Conservation (phyloP, 2,113 vertebrate genomes). For the Mobula birostris region DNA sequence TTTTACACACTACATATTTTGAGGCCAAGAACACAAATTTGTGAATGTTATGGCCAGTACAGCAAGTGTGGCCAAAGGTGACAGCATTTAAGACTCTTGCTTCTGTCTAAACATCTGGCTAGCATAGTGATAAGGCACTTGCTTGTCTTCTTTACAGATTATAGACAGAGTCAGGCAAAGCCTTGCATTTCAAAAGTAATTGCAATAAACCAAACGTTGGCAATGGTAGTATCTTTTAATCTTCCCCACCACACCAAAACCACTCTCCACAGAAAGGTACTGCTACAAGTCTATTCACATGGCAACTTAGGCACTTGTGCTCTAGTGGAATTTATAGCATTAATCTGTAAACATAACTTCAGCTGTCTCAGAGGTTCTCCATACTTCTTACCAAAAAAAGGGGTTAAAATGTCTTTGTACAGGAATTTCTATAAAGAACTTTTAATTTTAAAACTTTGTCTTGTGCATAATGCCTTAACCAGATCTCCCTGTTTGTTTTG, state of each 20-base stretch:
- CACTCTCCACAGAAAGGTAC: not conserved
- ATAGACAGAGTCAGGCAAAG: constrained; percentile 24
- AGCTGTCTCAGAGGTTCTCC: not conserved
- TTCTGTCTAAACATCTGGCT: not conserved
- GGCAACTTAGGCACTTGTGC: constrained; percentile 32
- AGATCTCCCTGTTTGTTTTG: too few species aligned
- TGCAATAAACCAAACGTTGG: not conserved
- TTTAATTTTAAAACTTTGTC: not conserved
- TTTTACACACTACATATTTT: not conserved
- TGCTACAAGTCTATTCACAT: not conserved
- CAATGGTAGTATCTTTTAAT: constrained; percentile 10
- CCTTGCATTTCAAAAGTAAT: constrained; percentile 10
- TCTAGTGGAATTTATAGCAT: constrained; percentile 3
- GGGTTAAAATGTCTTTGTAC: not conserved
- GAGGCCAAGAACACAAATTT: not conserved
- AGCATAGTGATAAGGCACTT: constrained; percentile 33
- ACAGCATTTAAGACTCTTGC: not conserved
- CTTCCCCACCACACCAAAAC: not conserved
- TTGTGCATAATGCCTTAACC: not conserved
- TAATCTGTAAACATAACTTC: constrained; percentile 33
- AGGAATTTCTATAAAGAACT: not conserved
- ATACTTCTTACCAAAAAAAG: not conserved
- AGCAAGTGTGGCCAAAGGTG: not conserved
- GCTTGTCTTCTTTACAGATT: not conserved
- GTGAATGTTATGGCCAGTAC: not conserved